Evolutionary conservation across 2,797 vertebrate genomes (phyloP).

Genomic region (Lindbergichthys nudifrons): DNA sequence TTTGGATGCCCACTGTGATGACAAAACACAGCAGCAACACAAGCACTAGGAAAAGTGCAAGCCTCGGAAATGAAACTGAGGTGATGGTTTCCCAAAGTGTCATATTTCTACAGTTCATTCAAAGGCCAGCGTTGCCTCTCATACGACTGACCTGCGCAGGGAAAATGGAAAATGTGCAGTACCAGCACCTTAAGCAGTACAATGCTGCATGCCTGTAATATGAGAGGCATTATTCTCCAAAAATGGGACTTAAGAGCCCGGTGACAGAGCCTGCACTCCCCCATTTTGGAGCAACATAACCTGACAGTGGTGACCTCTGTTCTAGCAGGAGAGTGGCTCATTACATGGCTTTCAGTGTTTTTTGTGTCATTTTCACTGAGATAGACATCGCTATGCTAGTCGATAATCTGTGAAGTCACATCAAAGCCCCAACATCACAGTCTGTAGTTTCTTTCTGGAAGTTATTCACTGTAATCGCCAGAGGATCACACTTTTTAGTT

Average conservation of each 20-base stretch:
- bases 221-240: conserved; percentile 51
- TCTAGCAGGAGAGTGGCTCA: conserved; percentile 32
- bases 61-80: conserved; percentile 56
- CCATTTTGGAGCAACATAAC: conserved; percentile 19
- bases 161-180: conserved; percentile 56
- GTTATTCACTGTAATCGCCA: neutral
- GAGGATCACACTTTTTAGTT: neutral
- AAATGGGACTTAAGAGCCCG: conserved; percentile 47
- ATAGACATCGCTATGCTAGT: conserved; percentile 45
- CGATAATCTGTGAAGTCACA: conserved; percentile 54
- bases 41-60: conserved; percentile 42
- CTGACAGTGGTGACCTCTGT: conserved; percentile 36
- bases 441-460: conserved; percentile 27
- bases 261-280: conserved; percentile 12
- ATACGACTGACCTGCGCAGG: conserved; percentile 41
- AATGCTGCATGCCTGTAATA: conserved; percentile 51
- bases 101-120: conserved; percentile 72
- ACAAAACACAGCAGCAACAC: conserved; percentile 55
- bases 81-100: conserved; percentile 64
- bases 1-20: conserved; percentile 55
- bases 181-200: conserved; percentile 48
- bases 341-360: conserved; percentile 46
- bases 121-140: conserved; percentile 56
- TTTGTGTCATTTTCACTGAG: conserved; percentile 44
- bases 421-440: conserved; percentile 38